phyloP scores from a whole-genome alignment of 2,113 vertebrate species.

The Plotosus lineatus region DNA sequence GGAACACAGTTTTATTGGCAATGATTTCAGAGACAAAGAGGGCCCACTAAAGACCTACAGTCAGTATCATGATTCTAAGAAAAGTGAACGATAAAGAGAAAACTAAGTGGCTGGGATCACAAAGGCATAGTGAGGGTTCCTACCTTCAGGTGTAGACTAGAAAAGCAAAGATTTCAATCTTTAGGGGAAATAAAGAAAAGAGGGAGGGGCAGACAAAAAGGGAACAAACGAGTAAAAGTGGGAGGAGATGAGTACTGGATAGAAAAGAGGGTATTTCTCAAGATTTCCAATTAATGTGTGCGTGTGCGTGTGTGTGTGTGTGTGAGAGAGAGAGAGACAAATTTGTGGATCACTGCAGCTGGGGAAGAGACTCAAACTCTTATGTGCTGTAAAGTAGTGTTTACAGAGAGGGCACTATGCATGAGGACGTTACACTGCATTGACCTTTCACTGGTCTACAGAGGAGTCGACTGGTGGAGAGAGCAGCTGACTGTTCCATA shows the following conservation, averaged over 20 bases:
- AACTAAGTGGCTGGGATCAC: not conserved
- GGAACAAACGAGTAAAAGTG: not conserved
- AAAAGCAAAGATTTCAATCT: not conserved
- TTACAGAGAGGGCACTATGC: slow-evolving; percentile 28
- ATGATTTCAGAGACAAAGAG: not conserved
- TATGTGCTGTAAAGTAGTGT: slow-evolving; percentile 37
- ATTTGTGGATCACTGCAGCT: slow-evolving; percentile 32
- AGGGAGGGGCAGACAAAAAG: not conserved
- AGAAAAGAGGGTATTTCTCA: slow-evolving; percentile 29
- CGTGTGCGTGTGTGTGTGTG: not conserved
- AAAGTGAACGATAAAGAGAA: not conserved
- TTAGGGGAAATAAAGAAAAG: not conserved
- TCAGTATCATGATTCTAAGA: not conserved
- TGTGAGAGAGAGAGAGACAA: too few relatives aligned
- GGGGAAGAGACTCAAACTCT: slow-evolving; percentile 32
- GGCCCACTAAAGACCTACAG: not conserved
- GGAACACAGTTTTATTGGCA: not conserved
- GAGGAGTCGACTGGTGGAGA: not conserved
- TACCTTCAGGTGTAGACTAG: not conserved
- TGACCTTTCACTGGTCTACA: not conserved
- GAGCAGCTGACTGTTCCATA: slow-evolving; percentile 3
- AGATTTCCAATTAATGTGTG: slow-evolving; percentile 55
- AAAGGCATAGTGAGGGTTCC: not conserved
- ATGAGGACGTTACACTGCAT: slow-evolving; percentile 1
- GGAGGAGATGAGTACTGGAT: not conserved